A percentile compares a stretch with the other conserved stretches of the same genome.
Conservation (phyloP, 2,113 vertebrate genomes). For the Protobothrops mucrosquamatus region DNA sequence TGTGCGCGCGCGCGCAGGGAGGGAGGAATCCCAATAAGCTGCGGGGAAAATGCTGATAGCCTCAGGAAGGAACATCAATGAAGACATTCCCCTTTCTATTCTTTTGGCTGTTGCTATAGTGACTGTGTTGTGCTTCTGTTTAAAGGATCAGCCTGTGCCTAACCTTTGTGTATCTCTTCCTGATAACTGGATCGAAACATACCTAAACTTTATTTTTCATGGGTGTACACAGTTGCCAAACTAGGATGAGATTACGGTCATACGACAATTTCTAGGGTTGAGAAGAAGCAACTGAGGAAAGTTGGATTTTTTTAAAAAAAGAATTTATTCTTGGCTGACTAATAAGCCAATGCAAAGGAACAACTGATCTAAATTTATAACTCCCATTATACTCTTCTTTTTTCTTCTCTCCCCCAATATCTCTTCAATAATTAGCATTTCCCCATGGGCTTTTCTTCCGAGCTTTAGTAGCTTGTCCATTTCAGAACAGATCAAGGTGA, state of each 20-base stretch:
- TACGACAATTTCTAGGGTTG: neutral
- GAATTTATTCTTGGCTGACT: slow-evolving; percentile 18
- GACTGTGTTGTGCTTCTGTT: slow-evolving; percentile 37
- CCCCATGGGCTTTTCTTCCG: neutral
- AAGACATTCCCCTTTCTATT: neutral
- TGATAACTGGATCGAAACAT: slow-evolving; percentile 27
- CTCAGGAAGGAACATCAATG: slow-evolving; percentile 41
- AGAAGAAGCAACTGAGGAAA: neutral
- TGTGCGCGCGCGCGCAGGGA: neutral
- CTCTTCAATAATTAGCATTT: slow-evolving; percentile 32
- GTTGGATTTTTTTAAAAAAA: slow-evolving; percentile 1
- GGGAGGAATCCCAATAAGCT: neutral
- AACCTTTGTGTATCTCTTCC: slow-evolving; percentile 57
- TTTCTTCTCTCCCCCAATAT: neutral
- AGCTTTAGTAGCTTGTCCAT: slow-evolving; percentile 37
- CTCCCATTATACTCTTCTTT: neutral
- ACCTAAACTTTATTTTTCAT: slow-evolving; percentile 34
- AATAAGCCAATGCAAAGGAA: slow-evolving; percentile 29
- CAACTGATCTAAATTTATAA: neutral
- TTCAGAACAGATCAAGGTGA: slow-evolving; percentile 35
- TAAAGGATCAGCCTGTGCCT: slow-evolving; percentile 41
- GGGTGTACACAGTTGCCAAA: slow-evolving; percentile 36
- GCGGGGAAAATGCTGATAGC: neutral
- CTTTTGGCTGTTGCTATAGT: slow-evolving; percentile 35
- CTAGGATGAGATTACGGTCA: neutral